Percentiles rank a stretch among this genome's conserved stretches.
These are phyloP conservation scores for Ormyrus pomaceus DNA, from an alignment of 2,888 invertebrate genomes.

Conservation along the genomic window DNA sequence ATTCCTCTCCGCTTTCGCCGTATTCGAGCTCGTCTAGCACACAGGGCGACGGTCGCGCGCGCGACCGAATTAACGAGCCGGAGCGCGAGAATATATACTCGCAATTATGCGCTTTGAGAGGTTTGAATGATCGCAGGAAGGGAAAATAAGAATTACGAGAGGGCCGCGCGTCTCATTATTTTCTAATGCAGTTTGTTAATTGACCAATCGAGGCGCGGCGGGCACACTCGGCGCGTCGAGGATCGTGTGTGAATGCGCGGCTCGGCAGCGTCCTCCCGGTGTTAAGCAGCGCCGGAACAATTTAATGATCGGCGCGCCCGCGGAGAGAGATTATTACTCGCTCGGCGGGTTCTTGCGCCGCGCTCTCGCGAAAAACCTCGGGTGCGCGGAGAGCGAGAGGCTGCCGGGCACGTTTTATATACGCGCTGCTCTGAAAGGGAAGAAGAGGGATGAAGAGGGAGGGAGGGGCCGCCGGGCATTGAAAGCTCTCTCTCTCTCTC, in stretches of 20 bases:
- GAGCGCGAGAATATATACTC: background rate
- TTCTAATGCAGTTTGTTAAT: conserved; percentile 74
- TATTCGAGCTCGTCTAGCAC: no score
- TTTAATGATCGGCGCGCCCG: conserved; percentile 70
- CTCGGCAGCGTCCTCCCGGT: conserved; percentile 63
- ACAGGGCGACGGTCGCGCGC: background rate
- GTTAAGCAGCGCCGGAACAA: conserved; percentile 73
- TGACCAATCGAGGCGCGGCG: conserved; percentile 70
- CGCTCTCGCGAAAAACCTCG: conserved; percentile 13
- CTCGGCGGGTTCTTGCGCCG: background rate
- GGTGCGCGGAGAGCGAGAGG: background rate
- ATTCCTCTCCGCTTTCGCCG: no score
- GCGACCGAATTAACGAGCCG: background rate
- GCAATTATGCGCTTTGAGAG: no score
- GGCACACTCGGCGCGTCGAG: conserved; percentile 61
- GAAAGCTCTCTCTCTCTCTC: conserved; percentile 59
- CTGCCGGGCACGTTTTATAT: background rate
- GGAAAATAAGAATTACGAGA: no score
- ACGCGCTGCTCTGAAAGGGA: conserved; percentile 16
- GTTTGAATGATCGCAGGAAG: no score
- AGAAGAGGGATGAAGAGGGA: conserved; percentile 23
- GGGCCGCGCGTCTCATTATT: conserved; percentile 69
- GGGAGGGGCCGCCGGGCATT: conserved; percentile 53
- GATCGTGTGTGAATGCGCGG: background rate
- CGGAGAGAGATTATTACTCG: conserved; percentile 26